Base-by-base conservation (phyloP, 1,140 invertebrate species). In the Camponotus vicinus region DNA sequence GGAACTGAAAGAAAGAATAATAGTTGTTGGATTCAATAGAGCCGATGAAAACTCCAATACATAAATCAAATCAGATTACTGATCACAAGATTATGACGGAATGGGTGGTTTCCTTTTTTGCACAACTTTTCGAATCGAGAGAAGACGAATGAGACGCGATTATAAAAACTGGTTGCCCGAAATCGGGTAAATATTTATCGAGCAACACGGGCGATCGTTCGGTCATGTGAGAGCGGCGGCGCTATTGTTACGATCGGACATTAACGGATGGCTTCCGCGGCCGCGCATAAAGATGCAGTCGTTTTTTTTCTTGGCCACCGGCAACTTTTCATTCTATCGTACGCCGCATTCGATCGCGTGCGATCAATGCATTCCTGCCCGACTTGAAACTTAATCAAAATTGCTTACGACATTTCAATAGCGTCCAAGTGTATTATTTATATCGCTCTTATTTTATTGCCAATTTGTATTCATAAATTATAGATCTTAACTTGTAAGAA, bases 251-350 rank as follows among this genome's bases (percentile, higher is more conserved):
- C 80, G 88, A 80, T 84, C 71, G 88, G 92, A 94, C 93, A 92
- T 94, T 93, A 94, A 94, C 88, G 88, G 93, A 94, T 94, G 90
- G 91, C 91, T 93, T 94, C 88, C 89, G 85, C 83, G 71, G 11
- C 63, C 59, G 87, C 86, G 86, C 85, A 89, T 91, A 92, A 82
- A 94, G 92, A 93, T 61, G 69, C 79, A 61, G 75, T 57, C 69
- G 61, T 75, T 83, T 83, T 83, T 83, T 83, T 63, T 73, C 32
- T 9, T 40, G n/a, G 13, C 69, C 55, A 73, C 67, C 27, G 52
- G 40, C 55, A 49, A 61, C 69, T 75, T 83, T 83, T 75, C 69
- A 83, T 75, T 63, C 57, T 37, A 75, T 32, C 40, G 37, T 15
- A 69, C 37, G 64, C 37, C 49, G 15, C 79, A 59, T 73, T 15